These are phyloP conservation scores for Pseudochirops cupreus DNA, from an alignment of 2,797 vertebrate species.

Conservation along the genomic window DNA sequence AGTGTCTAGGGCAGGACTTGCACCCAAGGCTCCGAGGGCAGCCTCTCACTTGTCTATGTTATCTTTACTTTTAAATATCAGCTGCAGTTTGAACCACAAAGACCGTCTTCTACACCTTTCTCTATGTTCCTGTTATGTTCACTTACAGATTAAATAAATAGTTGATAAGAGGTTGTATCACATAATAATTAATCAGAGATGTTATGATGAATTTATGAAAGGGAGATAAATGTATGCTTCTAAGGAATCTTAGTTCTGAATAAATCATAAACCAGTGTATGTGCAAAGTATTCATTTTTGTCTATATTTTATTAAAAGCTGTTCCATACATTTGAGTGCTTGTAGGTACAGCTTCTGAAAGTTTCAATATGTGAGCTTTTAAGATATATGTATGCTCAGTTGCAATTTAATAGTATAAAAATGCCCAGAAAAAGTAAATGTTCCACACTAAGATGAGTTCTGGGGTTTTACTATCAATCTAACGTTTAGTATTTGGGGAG, in stretches of 20 bases:
- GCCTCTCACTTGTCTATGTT: slow-evolving; percentile 46
- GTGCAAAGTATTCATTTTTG: slow-evolving; percentile 71
- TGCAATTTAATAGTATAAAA: slow-evolving; percentile 71
- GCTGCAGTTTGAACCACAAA: slow-evolving; percentile 18
- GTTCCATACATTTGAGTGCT: slow-evolving; percentile 82
- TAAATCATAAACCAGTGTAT: slow-evolving; percentile 72
- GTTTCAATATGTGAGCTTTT: slow-evolving; percentile 82
- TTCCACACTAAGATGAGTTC: slow-evolving; percentile 40
- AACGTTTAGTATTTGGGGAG: slow-evolving; percentile 48
- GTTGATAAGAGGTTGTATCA: slow-evolving; percentile 27
- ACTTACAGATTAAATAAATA: slow-evolving; percentile 29
- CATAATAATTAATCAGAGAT: slow-evolving; percentile 6
- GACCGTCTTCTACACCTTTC: slow-evolving; percentile 20
- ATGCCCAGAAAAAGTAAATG: slow-evolving; percentile 74
- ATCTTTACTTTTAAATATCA: slow-evolving; percentile 49
- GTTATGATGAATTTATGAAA: slow-evolving; percentile 6
- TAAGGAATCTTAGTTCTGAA: slow-evolving; percentile 62
- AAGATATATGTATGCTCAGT: slow-evolving; percentile 71
- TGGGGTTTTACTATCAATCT: slow-evolving; percentile 54
- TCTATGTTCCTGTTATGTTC: slow-evolving; percentile 1
- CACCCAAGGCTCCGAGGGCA: background rate
- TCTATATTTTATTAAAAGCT: slow-evolving; percentile 74
- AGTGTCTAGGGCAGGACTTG: background rate
- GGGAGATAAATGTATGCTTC: slow-evolving; percentile 38
- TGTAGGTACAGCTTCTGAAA: slow-evolving; percentile 81